These are phyloP conservation scores for Spilosoma lubricipeda DNA, from an alignment of 2,888 invertebrate species.

Conservation along the genomic window DNA sequence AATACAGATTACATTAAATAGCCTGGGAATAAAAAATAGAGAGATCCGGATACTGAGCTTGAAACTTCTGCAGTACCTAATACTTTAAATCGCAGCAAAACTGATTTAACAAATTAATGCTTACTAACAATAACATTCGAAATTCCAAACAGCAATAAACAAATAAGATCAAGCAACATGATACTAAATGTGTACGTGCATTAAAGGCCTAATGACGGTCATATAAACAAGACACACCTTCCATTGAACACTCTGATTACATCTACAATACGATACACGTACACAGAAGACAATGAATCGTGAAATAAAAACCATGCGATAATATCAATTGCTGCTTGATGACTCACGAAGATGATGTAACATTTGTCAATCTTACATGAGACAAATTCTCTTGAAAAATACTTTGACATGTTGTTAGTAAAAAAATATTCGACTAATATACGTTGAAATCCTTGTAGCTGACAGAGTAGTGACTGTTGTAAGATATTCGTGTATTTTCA, in stretches of 20 bases:
- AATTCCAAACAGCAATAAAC: conserved; percentile 64
- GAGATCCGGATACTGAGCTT: background rate
- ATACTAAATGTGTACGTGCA: conserved; percentile 57
- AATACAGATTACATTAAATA: background rate
- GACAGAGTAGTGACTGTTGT: conserved; percentile 23
- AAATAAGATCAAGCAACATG: conserved; percentile 62
- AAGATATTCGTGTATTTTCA: conserved; percentile 4
- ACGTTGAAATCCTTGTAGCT: conserved; percentile 37
- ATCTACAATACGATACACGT: conserved; percentile 50
- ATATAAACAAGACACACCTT: conserved; percentile 57
- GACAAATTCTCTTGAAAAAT: conserved; percentile 70
- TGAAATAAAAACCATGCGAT: conserved; percentile 33
- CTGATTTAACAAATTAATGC: conserved; percentile 45
- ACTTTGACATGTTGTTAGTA: conserved; percentile 58
- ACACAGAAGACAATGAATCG: conserved; percentile 65
- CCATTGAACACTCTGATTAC: conserved; percentile 62
- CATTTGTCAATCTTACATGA: conserved; percentile 72
- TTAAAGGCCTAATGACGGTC: conserved; percentile 43
- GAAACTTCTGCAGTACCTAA: background rate
- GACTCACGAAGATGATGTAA: conserved; percentile 77
- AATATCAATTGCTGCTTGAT: conserved; percentile 42
- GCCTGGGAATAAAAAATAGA: background rate
- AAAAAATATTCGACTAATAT: conserved; percentile 47
- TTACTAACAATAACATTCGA: conserved; percentile 55
- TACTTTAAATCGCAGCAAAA: conserved; percentile 19